These are phyloP conservation scores for Kryptolebias ocellatus DNA, from an alignment of 2,797 vertebrate species.

Conservation along the genomic window DNA sequence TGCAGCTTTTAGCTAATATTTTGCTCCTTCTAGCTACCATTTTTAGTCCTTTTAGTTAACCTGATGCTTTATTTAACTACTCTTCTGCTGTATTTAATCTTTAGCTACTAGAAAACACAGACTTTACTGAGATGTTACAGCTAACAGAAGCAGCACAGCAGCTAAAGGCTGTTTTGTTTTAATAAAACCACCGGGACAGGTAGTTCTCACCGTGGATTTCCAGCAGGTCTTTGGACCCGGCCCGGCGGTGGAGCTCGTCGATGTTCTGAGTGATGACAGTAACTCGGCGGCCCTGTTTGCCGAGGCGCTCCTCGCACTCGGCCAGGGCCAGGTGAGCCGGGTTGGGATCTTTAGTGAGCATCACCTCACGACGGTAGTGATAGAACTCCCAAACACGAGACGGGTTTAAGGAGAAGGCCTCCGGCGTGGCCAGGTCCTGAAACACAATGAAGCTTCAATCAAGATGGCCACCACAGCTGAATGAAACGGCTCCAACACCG, in stretches of 20 bases:
- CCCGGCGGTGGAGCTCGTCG: conserved; percentile 91
- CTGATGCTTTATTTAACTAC: too few species aligned
- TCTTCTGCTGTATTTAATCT: too few species aligned
- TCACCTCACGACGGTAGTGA: conserved; percentile 92
- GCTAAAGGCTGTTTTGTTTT: too few species aligned
- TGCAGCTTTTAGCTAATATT: too few species aligned
- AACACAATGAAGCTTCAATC: background rate
- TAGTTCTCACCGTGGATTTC: conserved; percentile 88
- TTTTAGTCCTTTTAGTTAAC: too few species aligned
- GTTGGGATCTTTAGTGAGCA: conserved; percentile 90
- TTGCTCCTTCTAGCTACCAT: too few species aligned
- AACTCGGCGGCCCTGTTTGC: conserved; percentile 86
- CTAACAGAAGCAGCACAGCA: too few species aligned
- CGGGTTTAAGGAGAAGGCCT: conserved; percentile 89
- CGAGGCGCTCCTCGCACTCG: conserved; percentile 88
- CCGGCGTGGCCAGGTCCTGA: conserved; percentile 86
- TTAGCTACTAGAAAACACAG: too few species aligned
- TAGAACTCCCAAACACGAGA: conserved; percentile 97
- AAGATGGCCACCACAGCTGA: too few species aligned
- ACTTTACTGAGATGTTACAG: too few species aligned
- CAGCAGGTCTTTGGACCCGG: conserved; percentile 89
- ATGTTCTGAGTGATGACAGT: conserved; percentile 95
- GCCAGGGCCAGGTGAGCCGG: conserved; percentile 89
- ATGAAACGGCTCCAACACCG: too few species aligned
- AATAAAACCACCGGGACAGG: background rate